A percentile compares a stretch with the other conserved stretches of the same genome.
Conservation (phyloP, 2,113 vertebrate species). For the Chauna torquata region DNA sequence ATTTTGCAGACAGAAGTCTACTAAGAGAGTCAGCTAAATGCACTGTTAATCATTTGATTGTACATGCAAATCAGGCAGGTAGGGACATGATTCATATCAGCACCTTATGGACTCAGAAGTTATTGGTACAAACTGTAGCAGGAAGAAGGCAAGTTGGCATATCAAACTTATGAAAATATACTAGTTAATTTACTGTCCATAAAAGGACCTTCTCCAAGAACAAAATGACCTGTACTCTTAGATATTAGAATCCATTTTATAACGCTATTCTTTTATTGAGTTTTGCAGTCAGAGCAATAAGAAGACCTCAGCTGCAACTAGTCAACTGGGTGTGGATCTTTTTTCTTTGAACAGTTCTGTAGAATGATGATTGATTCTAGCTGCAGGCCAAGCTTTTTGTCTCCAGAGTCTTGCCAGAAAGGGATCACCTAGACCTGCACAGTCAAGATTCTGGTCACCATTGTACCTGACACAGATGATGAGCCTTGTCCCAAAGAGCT, state of each 20-base stretch:
- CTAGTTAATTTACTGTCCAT: neutral
- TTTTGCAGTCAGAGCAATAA: neutral
- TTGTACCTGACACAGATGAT: neutral
- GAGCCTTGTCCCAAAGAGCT: neutral
- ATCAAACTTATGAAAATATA: neutral
- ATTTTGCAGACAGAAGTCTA: neutral
- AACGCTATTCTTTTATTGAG: neutral
- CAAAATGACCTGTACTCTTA: neutral
- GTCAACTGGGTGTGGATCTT: neutral
- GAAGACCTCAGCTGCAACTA: neutral
- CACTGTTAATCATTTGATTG: neutral
- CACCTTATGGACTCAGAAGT: neutral
- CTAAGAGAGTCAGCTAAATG: neutral
- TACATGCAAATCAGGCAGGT: conserved; percentile 13
- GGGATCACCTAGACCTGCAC: neutral
- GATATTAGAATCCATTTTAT: neutral
- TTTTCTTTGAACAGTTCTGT: neutral
- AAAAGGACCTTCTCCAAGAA: neutral
- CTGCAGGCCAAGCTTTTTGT: neutral
- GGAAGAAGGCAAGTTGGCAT: neutral
- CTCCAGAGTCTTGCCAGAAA: neutral
- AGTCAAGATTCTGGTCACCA: neutral
- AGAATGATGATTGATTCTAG: neutral
- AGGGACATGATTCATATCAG: neutral
- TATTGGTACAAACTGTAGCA: neutral